Evolutionary conservation across 2,797 vertebrate species (phyloP).

Genomic region (Hirundo rustica): DNA sequence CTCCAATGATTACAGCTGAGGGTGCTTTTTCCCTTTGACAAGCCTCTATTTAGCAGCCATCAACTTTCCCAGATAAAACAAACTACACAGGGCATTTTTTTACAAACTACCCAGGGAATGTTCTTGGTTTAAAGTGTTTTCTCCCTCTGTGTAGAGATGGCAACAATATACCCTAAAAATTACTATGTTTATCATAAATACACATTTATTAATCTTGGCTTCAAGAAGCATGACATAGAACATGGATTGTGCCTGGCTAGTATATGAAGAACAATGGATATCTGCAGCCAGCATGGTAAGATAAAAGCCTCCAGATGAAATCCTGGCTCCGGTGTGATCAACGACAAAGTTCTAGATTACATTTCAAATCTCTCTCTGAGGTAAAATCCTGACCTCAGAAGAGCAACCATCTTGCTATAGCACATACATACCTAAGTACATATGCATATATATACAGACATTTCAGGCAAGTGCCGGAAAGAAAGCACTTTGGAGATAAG

Average conservation of each 20-base stretch:
- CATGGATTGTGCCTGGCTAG: not conserved
- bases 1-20: not conserved
- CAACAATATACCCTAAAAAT: not conserved
- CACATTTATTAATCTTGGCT: not conserved
- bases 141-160: not conserved
- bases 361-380: not conserved
- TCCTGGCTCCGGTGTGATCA: not conserved
- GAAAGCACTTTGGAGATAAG: not conserved
- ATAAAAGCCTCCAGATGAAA: not conserved
- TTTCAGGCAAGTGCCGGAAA: not conserved
- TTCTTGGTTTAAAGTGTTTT: not conserved
- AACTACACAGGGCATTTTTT: not conserved
- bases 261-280: not conserved
- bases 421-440: not conserved
- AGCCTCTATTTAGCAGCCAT: not conserved
- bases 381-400: not conserved
- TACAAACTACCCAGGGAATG: not conserved
- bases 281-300: not conserved
- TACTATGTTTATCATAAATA: not conserved
- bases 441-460: not conserved
- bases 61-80: not conserved
- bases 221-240: not conserved
- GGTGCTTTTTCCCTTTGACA: not conserved
- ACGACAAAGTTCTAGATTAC: not conserved
- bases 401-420: not conserved